Evolutionary conservation across 1,140 invertebrate genomes (phyloP), one percentile per base, ranked within the genome.

Genomic region (Drosophila asahinai): DNA sequence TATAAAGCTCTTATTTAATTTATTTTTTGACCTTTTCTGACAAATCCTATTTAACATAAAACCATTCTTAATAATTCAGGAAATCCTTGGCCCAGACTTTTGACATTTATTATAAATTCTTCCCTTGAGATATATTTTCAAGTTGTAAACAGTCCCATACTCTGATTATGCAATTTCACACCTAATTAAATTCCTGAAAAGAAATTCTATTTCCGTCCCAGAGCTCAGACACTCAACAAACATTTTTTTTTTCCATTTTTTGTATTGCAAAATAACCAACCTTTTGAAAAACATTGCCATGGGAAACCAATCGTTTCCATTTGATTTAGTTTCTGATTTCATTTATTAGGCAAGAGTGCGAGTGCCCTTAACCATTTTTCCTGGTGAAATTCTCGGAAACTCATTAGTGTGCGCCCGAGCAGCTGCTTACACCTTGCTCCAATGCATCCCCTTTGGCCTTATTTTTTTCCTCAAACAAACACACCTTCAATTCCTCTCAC

Each of bases 361-460:
- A 47, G 17, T 45, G 36, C 43, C 64, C 58, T 27, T 33, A 62
- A 48, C 11, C 48, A 62, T 54, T 54, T 54, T 57, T 36, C 40
- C 51, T 51, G 30, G 43, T 25, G 27, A 67, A 71, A 67, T 86
- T 70, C 81, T 42, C 0, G 33, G 66, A 66, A 66, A 73, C 77
- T 89, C 84, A 84, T 89, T 90, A 90, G 66, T 66, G 84, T 75
- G 62, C 38, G 61, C 45, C 55, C 33, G 42, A 45, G 57, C 63
- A 71, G 70, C 27, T 30, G 19, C 51, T 73, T 65, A 80, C 81
- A 81, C 77, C 81, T 75, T 68, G 60, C 64, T 42, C 42, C 62
- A 61, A 9, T 62, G 64, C 73, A 66, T 49, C 19, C 42, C 59
- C 38, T 30, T 19, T 42, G 40, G 9, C n/a, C 45, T 27, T 2